Conservation (phyloP, 2,113 vertebrate genomes). For the Reinhardtius hippoglossoides region DNA sequence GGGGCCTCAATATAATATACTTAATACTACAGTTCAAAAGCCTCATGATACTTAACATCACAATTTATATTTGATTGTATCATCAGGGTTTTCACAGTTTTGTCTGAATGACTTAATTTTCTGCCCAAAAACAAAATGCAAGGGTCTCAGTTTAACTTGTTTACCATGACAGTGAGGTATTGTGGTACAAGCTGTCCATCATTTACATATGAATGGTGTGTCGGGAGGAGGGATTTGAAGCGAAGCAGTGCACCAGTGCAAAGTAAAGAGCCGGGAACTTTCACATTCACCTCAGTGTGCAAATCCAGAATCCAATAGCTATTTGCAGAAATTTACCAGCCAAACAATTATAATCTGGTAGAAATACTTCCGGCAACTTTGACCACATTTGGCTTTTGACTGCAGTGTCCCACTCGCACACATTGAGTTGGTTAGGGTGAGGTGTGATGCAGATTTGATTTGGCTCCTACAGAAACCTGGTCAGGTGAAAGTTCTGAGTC, state of each 20-base stretch:
- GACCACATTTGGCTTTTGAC: constrained; percentile 34
- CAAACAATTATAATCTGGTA: constrained; percentile 35
- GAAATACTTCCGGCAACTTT: constrained; percentile 18
- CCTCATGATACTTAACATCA: neutral
- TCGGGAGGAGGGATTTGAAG: constrained; percentile 49
- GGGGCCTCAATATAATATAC: constrained; percentile 28
- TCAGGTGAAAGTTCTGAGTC: constrained; percentile 46
- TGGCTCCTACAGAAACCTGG: constrained; percentile 31
- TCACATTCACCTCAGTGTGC: constrained; percentile 48
- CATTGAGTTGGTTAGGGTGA: constrained; percentile 36
- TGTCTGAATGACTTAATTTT: neutral
- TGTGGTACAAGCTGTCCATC: constrained; percentile 64
- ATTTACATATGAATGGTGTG: constrained; percentile 71
- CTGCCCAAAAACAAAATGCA: no score
- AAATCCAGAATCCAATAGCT: constrained; percentile 34
- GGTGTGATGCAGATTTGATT: constrained; percentile 35
- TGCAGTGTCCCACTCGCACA: constrained; percentile 43
- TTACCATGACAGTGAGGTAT: constrained; percentile 62
- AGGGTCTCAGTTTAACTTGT: constrained; percentile 32
- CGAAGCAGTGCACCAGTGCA: constrained; percentile 27
- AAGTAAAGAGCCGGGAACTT: constrained; percentile 18
- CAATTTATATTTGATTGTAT: constrained; percentile 8
- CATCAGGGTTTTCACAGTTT: constrained; percentile 13
- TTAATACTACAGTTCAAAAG: constrained; percentile 16
- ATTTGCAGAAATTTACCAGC: constrained; percentile 26